These are phyloP conservation scores for Dromiciops gliroides DNA, from an alignment of 2,113 vertebrate genomes.

Conservation along the genomic window DNA sequence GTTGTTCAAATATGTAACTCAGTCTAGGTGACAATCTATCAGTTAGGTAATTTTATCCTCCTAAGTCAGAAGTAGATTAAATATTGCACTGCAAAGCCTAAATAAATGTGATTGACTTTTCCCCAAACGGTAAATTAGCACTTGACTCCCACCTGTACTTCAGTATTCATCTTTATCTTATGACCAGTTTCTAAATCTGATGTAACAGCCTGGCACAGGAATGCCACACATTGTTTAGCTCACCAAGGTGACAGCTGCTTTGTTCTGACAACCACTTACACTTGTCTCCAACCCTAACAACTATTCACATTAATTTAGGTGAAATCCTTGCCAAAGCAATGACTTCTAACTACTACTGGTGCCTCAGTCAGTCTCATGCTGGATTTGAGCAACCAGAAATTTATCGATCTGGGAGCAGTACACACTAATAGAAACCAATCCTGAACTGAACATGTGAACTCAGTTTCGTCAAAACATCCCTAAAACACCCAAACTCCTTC, in stretches of 20 bases:
- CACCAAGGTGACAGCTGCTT: constrained; percentile 2
- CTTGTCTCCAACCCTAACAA: neutral
- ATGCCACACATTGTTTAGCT: neutral
- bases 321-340: constrained; percentile 15
- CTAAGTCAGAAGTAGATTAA: constrained; percentile 58
- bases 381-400: neutral
- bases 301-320: neutral
- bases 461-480: neutral
- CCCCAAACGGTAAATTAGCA: constrained; percentile 49
- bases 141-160: constrained; percentile 37
- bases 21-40: constrained; percentile 47
- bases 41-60: constrained; percentile 56
- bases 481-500: neutral
- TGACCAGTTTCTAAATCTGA: neutral
- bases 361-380: neutral
- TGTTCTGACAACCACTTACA: neutral
- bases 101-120: constrained; percentile 58
- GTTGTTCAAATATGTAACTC: constrained; percentile 39
- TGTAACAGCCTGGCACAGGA: neutral
- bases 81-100: constrained; percentile 36
- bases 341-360: neutral
- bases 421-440: rapidly evolving
- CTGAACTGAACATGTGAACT: neutral
- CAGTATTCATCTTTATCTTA: constrained; percentile 17
- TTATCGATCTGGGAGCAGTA: neutral